These are phyloP conservation scores for Morinoia aosen DNA, from an alignment of 2,888 invertebrate species.

Conservation along the genomic window DNA sequence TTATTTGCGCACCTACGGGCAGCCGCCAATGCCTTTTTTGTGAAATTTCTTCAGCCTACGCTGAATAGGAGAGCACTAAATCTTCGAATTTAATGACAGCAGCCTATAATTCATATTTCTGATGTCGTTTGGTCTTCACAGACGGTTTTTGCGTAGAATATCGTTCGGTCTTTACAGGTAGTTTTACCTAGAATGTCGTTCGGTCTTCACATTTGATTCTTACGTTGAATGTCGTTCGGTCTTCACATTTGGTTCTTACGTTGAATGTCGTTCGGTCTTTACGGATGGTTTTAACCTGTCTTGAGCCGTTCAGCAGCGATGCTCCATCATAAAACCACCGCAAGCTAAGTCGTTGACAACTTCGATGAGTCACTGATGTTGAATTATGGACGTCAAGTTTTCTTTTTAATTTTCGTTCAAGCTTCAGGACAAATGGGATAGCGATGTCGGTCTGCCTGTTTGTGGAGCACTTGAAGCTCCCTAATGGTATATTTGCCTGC, in stretches of 20 bases:
- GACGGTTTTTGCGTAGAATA: background rate
- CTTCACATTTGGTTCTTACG: background rate
- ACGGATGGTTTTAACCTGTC: no score
- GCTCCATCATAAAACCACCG: background rate
- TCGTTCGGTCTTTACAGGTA: background rate
- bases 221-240: background rate
- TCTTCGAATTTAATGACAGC: background rate
- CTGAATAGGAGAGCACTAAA: background rate
- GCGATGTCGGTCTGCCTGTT: background rate
- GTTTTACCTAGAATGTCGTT: background rate
- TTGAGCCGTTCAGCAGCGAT: background rate
- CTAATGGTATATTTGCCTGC: conserved; percentile 3
- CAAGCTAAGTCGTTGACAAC: background rate
- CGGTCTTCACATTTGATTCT: background rate
- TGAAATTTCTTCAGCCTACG: background rate
- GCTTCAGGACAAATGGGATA: background rate
- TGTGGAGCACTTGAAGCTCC: background rate
- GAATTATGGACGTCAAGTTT: background rate
- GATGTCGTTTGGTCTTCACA: background rate
- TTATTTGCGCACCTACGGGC: background rate
- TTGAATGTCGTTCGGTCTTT: no score
- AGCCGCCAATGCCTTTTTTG: background rate
- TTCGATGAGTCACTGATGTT: background rate
- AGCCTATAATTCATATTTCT: background rate
- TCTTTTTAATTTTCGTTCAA: background rate